Base-by-base conservation (phyloP, 2,797 vertebrate species). In the Diplodus puntazzo region DNA sequence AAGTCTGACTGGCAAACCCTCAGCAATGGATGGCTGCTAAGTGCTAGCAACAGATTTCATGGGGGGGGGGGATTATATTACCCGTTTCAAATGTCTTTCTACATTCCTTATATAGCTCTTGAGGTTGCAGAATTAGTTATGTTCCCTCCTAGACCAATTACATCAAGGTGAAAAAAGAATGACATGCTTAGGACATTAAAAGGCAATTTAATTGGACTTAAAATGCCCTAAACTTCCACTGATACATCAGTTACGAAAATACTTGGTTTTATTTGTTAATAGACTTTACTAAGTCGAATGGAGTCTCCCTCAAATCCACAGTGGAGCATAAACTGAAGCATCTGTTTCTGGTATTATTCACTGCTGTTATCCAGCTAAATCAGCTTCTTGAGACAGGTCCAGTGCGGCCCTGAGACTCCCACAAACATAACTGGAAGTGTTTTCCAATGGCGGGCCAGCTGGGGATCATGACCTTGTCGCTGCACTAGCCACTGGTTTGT, bases 1-100 rank as follows among this genome's bases (percentile, higher is more conserved):
- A 34, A 75, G 58, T 62, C 48, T n/a, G 12, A 55, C 59, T n/a
- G 18, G 63, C 58, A 27, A 49, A 58, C 53, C 18, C 23, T 49
- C 30, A 62, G 68, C 65, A 58, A 27, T 55, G 23, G 46, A 39
- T 59, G 59, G 11, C 64, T 48, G 46, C 79, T 50, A 53, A 59
- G 60, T 49, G 74, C 76, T 77, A 62, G 76, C 78, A 75, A 59
- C 69, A 50, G 74, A 81, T 73, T 84, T 81, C 58, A 45, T 57
- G 27, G 27, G 27, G 62, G 27, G 27, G 27, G 62, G 46, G 75
- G 77, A 85, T 88, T 80, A 69, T 59, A 73, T 90, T 81, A 78
- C 86, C 50, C 5, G 58, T 82, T 79, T 83, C 82, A 80, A 16
- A 83, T 75, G 77, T 83, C 79, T 65, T 77, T 75, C 62, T 69